phyloP scores from a whole-genome alignment of 2,113 vertebrate species.

The Phalacrocorax carbo region DNA sequence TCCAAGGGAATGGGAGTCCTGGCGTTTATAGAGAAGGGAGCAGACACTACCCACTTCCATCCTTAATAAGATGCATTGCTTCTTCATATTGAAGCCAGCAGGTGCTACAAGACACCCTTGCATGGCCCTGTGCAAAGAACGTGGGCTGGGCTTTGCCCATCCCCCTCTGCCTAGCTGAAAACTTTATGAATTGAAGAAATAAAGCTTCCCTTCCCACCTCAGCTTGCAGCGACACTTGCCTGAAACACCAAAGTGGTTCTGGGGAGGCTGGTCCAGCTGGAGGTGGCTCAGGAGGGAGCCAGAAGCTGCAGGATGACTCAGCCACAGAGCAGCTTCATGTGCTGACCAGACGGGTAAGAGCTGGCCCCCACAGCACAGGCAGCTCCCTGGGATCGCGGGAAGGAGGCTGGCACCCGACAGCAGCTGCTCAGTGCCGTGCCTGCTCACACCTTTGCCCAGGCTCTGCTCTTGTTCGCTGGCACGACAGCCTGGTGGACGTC shows the following conservation, averaged over 20 bases:
- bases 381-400: neutral
- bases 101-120: neutral
- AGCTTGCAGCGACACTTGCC: accelerated
- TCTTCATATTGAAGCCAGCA: neutral
- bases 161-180: neutral
- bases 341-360: accelerated
- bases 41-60: neutral
- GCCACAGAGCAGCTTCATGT: neutral
- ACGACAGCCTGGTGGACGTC: neutral
- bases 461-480: neutral
- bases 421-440: accelerated
- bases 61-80: neutral
- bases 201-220: neutral
- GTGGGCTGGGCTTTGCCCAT: neutral
- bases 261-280: neutral
- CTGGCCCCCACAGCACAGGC: neutral
- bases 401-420: neutral
- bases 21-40: neutral
- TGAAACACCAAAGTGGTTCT: neutral
- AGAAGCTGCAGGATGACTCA: slow-evolving; percentile 4
- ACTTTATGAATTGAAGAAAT: neutral
- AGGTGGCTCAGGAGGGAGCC: neutral
- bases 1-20: neutral
- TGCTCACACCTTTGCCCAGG: neutral
- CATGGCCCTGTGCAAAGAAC: neutral